Base-by-base conservation (phyloP, 2,113 vertebrate species). In the Aptenodytes forsteri region DNA sequence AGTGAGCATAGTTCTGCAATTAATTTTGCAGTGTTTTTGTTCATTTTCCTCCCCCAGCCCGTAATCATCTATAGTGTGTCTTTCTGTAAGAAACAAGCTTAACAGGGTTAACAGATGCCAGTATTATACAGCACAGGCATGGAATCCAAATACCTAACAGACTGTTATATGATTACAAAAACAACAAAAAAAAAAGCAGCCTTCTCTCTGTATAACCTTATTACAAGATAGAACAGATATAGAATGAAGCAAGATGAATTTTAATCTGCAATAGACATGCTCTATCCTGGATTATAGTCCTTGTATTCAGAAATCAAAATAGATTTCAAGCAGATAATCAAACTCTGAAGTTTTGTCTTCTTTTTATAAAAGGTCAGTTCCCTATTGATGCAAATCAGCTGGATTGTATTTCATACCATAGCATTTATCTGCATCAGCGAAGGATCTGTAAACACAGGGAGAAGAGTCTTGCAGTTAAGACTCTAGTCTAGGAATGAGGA, bases 11-110 rank as follows among this genome's bases (percentile, higher is more conserved):
- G 30, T 34, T 89, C 49, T 52, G 65, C 69, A 91, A 97, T 95
- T 96, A 96, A 89, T 93, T 97, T 97, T 91, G 20, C 66, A 65
- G n/a, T 73, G 50, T 5, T 94, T 96, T 96, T 93, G 67, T 69
- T 95, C 44, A 26, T 94, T 42, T 88, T 95, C 84, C 89, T 77
- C 11, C 4, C 36, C n/a, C 87, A 75, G 76, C 58, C 76, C 86
- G 70, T 91, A 89, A 90, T 92, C 69, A 84, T 55, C 94, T 69
- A 42, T 42, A 71, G 38, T 32, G 29, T 46, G 49, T 80, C 77
- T 92, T 80, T 90, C 70, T 89, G 44, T 67, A 95, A 80, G 38
- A 93, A 87, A 81, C 25, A 88, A 92, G 29, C 32, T 91, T 94
- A 93, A 90, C 62, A 89, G 85, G 67, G 77, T 49, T 87, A 90